Base-by-base conservation (phyloP, 2,113 vertebrate genomes). In the Poecile atricapillus region DNA sequence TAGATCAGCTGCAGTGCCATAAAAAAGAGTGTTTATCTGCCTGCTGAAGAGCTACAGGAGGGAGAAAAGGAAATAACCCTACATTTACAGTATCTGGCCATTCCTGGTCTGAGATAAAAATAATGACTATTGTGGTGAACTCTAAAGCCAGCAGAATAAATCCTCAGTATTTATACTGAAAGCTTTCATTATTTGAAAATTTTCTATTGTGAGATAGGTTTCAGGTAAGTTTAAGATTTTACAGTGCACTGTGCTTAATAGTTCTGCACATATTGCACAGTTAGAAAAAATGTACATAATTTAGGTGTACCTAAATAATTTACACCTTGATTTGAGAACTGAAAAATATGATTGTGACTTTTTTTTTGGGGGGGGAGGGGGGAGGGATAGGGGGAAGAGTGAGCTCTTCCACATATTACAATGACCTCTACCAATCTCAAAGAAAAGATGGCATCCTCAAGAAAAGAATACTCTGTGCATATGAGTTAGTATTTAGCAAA, bases 301-400 rank as follows among this genome's bases (percentile, higher is more conserved):
- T 76, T 19, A 69, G 7, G 18, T 43, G n/a, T 55, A 62, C 31
- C 23, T 55, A 89, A 76, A 62, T 55, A 76, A 93, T 5, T 18
- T 46, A 69, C 22, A 55, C 8, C 18, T 53, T 80, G 50, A 74
- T 43, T 62, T 58, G 39, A 87, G 35, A 89, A 33, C 35, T 69
- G 39, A 77, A 94, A 89, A 78, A 73, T 24, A 43, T 2, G 2
- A 15, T 31, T 60, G 16, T 10, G 35, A 64, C 5, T 15, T 35
- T 35, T 47, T 33, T 46, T 52, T 6, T 7, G 2, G 1, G 3
- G 6, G 35, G 20, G 13, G 2, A 3, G 11, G 5, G 11, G 15
- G 7, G 2, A 0, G 13, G 5, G 31, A 20, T 10, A 39, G 13
- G 2, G 4, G 33, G 17, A 53, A 89, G 14, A 15, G 14, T 84